Evolutionary conservation across 2,113 vertebrate genomes (phyloP), one percentile per base, ranked within the genome.

Genomic region (Melanerpes aurifrons): DNA sequence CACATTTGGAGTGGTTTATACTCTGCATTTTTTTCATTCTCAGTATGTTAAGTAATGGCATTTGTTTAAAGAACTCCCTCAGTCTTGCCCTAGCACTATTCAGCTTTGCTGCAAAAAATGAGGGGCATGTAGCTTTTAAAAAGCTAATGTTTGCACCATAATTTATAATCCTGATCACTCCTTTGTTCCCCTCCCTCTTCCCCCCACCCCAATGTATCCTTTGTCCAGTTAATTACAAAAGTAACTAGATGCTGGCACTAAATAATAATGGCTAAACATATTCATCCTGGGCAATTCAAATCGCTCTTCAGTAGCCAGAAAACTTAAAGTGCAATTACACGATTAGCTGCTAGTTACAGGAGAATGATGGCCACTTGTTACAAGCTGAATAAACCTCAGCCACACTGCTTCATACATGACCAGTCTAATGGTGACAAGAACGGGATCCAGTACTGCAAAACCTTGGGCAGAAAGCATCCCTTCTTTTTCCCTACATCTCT

Each of bases 311-410:
- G 95, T 91, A 96, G 96, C 86, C 80, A 92, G 90, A 97, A 97
- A 97, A 96, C 94, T 93, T 97, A 94, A 94, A 95, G 93, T 84
- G 92, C 93, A 97, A 97, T 97, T 97, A 96, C 64, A 96, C 20
- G 83, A 98, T 97, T 97, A 97, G 97, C 92, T 97, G 76, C 95
- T 95, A 94, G 86, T 95, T 97, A 95, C 91, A 90, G 90, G 69
- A 75, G 93, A 96, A 95, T 94, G 97, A 95, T 96, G 96, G 92
- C 92, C 94, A 96, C 94, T 96, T 94, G 96, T 96, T 96, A 87
- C 85, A 88, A 96, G 91, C 93, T 80, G 96, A 96, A 97, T 93
- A 97, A 96, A 97, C 92, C 94, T 90, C 96, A 93, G 89, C 83
- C 72, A 62, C 75, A 83, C 61, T 97, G 93, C 92, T 91, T 95